Evolutionary conservation across 2,113 vertebrate genomes (phyloP), one percentile per base, ranked within the genome.

Genomic region (Caretta caretta): DNA sequence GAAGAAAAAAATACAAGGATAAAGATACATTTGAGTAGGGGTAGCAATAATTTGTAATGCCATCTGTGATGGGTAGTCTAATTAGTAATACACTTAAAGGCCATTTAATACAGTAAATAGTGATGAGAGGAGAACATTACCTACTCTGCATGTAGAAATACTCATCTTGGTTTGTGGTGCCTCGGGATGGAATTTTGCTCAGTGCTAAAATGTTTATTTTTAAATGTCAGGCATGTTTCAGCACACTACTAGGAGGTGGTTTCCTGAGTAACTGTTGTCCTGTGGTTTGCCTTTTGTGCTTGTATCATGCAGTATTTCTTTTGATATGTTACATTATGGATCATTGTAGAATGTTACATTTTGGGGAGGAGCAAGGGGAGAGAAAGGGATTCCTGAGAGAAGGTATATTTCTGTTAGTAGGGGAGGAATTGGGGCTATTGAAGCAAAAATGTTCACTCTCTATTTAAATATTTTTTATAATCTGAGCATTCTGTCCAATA

Each of bases 31-130:
- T 80, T 8, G 92, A 56, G 86, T 86, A 91, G 83, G 93, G 92
- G 92, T 94, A 85, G 85, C 92, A 88, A 46, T 20, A 88, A 49
- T 88, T 95, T 91, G 90, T 90, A 92, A 96, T 90, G 65, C 13
- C 54, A 96, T 95, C 88, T 48, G 76, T 91, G 90, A 90, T 88
- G 89, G 85, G 90, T 88, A 81, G 89, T 53, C 53, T 51, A 50
- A 94, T 97, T 91, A 93, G 95, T 94, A 94, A 59, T 6, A 51
- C n/a, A 29, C 84, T 91, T 87, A 57, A 83, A 96, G 88, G 88
- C 59, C 59, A 42, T 93, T 97, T 79, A 87, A 93, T 95, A 48
- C 57, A 50, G 79, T 65, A 79, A 93, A 80, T 48, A 93, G 86
- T 76, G 42, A 48, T 1, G 35, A 85, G 84, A 84, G 85, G 69